Percentiles rank a stretch among this genome's conserved stretches.
Evolutionary conservation across 2,113 vertebrate genomes (phyloP).

Genomic region (Coptodon rendalli): DNA sequence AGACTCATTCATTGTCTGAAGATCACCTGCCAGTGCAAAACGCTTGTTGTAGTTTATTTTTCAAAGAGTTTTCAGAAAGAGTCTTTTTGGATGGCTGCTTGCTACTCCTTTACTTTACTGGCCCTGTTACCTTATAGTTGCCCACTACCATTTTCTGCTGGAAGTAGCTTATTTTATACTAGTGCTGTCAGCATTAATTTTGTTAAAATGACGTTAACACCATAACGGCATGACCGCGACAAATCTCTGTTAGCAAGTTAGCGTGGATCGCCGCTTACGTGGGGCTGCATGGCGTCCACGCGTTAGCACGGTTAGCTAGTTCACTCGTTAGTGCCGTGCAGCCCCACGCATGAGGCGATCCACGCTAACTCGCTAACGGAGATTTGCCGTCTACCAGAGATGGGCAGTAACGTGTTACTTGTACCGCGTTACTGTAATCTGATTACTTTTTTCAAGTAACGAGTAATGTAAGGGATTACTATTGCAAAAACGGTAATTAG

Average conservation of each 20-base stretch:
- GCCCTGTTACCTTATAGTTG: accelerated
- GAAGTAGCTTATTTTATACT: background rate
- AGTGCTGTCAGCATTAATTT: background rate
- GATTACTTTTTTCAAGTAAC: too few species aligned
- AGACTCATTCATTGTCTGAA: background rate
- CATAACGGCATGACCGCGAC: background rate
- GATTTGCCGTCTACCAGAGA: too few species aligned
- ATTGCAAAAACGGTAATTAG: too few species aligned
- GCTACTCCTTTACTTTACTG: background rate
- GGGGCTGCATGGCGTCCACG: background rate
- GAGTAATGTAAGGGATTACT: too few species aligned
- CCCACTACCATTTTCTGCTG: background rate
- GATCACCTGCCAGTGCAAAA: background rate
- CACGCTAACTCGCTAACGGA: background rate
- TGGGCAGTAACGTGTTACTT: too few species aligned
- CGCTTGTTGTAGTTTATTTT: accelerated
- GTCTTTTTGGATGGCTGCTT: background rate
- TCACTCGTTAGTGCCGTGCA: background rate
- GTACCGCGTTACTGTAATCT: too few species aligned
- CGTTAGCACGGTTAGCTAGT: background rate
- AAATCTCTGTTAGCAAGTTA: background rate
- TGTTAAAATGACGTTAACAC: background rate
- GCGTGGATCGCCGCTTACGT: accelerated
- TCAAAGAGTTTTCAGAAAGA: background rate
- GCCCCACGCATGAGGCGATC: accelerated